Base-by-base conservation (phyloP, 2,797 vertebrate genomes). In the Xiphophorus birchmanni region DNA sequence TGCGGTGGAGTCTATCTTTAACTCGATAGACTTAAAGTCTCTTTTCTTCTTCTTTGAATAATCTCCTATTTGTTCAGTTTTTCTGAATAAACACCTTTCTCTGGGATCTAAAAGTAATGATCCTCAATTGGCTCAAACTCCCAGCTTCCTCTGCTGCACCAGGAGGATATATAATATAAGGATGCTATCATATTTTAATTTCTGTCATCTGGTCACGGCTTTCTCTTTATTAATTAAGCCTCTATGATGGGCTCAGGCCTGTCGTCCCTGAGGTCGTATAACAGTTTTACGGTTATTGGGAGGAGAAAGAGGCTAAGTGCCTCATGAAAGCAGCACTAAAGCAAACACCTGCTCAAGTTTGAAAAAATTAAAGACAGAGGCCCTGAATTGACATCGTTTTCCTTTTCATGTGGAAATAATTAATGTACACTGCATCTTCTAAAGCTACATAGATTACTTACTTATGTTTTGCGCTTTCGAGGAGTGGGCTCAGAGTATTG, bases 261-360 rank as follows among this genome's bases (percentile, higher is more conserved):
- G 86, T 69, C 80, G 84, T 89, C 88, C 88, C 86, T 80, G 74
- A 86, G 86, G 88, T 85, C 84, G 82, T 82, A 86, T 93, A 91
- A 95, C 91, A 11, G 56, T 92, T 94, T 95, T 88, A 93, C 88
- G 87, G 88, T 91, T 95, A 88, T 91, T 92, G 81, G 77, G 23
- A 26, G 84, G 84, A 85, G 80, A 87, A 89, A 85, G 81, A 79
- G 85, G 87, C 84, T 91, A 89, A 94, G 90, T 89, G 89, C 84
- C 88, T 94, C 93, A 93, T 95, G 91, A 95, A 95, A 91, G 86
- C 72, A 65, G 90, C 86, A 87, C 89, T 95, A 94, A 94, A 92
- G 94, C 93, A 95, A 95, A 96, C 94, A 95, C 91, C 75, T 78
- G 86, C 87, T 88, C 75, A 60, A 75, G 78, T 91, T 86, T 71